phyloP scores from a whole-genome alignment of 2,888 invertebrate species.

The Brachycybe producta region DNA sequence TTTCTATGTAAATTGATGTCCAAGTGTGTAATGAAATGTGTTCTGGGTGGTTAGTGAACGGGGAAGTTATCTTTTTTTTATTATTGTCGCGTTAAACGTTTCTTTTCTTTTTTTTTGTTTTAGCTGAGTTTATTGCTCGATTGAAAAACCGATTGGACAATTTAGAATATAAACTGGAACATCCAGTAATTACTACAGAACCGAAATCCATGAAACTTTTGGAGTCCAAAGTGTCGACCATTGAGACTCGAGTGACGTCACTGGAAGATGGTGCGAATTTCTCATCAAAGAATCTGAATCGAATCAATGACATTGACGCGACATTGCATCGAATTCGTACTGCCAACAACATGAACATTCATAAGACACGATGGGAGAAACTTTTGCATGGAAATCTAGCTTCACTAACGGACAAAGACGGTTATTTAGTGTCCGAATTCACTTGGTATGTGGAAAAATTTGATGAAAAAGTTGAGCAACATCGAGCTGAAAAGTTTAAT shows the following conservation, averaged over 20 bases:
- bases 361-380: constrained; percentile 16
- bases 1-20: no score
- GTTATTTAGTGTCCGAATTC: constrained; percentile 24
- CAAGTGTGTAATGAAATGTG: no score
- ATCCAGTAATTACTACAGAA: not conserved
- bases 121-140: constrained; percentile 7
- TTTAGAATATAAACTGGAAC: not conserved
- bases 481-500: constrained; percentile 16
- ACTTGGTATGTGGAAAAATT: constrained; percentile 24
- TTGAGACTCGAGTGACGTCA: constrained; percentile 15
- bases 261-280: constrained; percentile 11
- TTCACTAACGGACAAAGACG: constrained; percentile 20
- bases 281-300: not conserved
- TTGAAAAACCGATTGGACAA: constrained; percentile 5
- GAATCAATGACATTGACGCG: constrained; percentile 14
- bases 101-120: not conserved
- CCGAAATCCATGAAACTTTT: constrained; percentile 6
- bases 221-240: constrained; percentile 15
- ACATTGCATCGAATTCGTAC: constrained; percentile 15
- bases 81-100: no score
- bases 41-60: no score
- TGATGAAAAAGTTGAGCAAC: constrained; percentile 23
- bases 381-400: constrained; percentile 18
- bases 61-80: no score
- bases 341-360: constrained; percentile 15